Evolutionary conservation across 2,113 vertebrate genomes (phyloP).

Genomic region (Pomatostomus ruficeps): DNA sequence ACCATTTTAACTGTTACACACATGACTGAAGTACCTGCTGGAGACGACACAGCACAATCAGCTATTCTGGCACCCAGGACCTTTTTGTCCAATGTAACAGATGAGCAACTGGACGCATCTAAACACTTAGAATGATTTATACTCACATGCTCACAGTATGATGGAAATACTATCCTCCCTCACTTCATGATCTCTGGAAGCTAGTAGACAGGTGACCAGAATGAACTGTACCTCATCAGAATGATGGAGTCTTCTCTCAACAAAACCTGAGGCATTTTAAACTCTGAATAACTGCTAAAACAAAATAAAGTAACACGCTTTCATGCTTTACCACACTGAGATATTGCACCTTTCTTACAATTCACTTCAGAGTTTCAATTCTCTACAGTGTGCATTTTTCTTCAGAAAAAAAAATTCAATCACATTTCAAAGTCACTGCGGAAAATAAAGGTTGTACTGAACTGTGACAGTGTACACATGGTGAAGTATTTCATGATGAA

Average conservation of each 20-base stretch:
- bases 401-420: neutral
- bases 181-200: neutral
- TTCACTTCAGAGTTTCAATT: neutral
- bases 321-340: neutral
- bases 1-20: neutral
- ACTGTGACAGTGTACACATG: neutral
- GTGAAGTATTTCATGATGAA: neutral
- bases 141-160: neutral
- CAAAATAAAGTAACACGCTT: constrained; percentile 3
- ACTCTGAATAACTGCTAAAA: constrained; percentile 23
- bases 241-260: neutral
- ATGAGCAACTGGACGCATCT: neutral
- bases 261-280: neutral
- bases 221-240: neutral
- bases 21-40: neutral
- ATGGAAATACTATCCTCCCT: neutral
- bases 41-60: neutral
- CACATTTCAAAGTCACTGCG: neutral
- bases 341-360: constrained; percentile 5
- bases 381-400: neutral
- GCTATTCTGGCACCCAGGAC: neutral
- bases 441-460: neutral
- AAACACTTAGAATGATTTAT: neutral
- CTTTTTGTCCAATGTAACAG: neutral
- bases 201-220: neutral